A percentile compares a stretch with the other conserved stretches of the same genome.
These are phyloP conservation scores for Melanotaenia duboulayi DNA, from an alignment of 2,113 vertebrate genomes.

Conservation along the genomic window DNA sequence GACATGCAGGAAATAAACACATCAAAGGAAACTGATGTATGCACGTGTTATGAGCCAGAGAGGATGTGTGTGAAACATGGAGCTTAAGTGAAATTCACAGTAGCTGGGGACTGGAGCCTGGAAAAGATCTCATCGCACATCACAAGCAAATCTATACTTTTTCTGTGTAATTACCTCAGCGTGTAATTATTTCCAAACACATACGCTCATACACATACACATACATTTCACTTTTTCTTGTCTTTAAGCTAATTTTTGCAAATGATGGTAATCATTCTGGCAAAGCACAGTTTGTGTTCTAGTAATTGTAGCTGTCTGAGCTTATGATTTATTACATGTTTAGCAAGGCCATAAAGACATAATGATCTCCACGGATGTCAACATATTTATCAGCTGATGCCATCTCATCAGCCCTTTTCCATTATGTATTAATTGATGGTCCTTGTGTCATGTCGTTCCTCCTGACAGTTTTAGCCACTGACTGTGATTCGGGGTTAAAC, in stretches of 20 bases:
- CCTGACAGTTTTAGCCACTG: conserved; percentile 86
- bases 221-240: conserved; percentile 5
- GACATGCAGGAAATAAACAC: conserved; percentile 56
- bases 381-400: conserved; percentile 67
- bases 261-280: conserved; percentile 45
- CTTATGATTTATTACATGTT: conserved; percentile 71
- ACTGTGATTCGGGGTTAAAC: conserved; percentile 89
- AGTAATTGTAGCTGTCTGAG: conserved; percentile 66
- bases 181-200: conserved; percentile 36
- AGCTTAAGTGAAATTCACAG: conserved; percentile 44
- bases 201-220: conserved; percentile 1
- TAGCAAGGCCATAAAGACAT: conserved; percentile 62
- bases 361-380: conserved; percentile 70
- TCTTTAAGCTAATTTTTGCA: conserved; percentile 47
- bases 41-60: conserved; percentile 27
- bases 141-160: conserved; percentile 41
- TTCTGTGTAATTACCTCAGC: conserved; percentile 34
- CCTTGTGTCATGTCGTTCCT: conserved; percentile 16
- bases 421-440: conserved; percentile 65
- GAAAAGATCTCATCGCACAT: conserved; percentile 38
- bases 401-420: conserved; percentile 50
- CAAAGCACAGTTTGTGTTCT: conserved; percentile 39
- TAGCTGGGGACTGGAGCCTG: conserved; percentile 7
- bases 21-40: conserved; percentile 52
- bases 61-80: conserved; percentile 21